Percentiles rank a stretch among this genome's conserved stretches.
phyloP scores from a whole-genome alignment of 2,888 invertebrate genomes.

The Copidosoma aretas region DNA sequence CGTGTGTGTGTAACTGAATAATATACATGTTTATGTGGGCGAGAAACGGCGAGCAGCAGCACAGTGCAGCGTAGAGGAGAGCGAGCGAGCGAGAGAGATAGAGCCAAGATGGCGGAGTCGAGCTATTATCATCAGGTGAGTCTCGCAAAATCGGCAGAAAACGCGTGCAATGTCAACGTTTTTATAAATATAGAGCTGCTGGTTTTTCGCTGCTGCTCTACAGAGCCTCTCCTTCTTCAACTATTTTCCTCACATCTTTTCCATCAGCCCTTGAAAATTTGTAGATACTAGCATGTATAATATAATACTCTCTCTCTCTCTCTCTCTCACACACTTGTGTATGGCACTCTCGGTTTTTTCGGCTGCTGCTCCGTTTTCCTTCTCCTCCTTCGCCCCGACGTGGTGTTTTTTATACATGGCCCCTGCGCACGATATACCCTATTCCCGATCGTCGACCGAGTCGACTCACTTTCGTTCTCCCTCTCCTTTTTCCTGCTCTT shows the following conservation, averaged over 20 bases:
- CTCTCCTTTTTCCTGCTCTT: too few species aligned
- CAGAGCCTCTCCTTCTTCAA: constrained; percentile 4
- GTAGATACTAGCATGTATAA: too few species aligned
- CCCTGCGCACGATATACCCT: too few species aligned
- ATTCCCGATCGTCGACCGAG: too few species aligned
- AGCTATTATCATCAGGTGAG: constrained; percentile 73
- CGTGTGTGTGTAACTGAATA: too few species aligned
- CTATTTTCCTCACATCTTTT: not conserved
- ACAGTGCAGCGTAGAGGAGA: constrained; percentile 5
- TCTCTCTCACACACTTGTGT: not conserved
- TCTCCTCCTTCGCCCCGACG: not conserved
- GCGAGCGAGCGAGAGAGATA: constrained; percentile 20
- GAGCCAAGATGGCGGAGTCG: constrained; percentile 71
- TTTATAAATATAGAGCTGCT: too few species aligned
- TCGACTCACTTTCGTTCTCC: too few species aligned
- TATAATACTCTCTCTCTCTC: constrained; percentile 4
- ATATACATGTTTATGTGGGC: too few species aligned
- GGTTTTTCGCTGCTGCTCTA: not conserved
- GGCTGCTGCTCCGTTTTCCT: not conserved
- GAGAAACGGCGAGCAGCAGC: constrained; percentile 9
- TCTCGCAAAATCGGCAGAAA: constrained; percentile 39
- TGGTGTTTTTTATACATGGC: too few species aligned
- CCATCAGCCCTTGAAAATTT: too few species aligned
- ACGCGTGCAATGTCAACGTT: too few species aligned
- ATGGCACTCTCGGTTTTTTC: not conserved